A percentile compares a stretch with the other conserved stretches of the same genome.
These are phyloP conservation scores for Synaphobranchus kaupii DNA, from an alignment of 2,797 vertebrate species.

Conservation along the genomic window DNA sequence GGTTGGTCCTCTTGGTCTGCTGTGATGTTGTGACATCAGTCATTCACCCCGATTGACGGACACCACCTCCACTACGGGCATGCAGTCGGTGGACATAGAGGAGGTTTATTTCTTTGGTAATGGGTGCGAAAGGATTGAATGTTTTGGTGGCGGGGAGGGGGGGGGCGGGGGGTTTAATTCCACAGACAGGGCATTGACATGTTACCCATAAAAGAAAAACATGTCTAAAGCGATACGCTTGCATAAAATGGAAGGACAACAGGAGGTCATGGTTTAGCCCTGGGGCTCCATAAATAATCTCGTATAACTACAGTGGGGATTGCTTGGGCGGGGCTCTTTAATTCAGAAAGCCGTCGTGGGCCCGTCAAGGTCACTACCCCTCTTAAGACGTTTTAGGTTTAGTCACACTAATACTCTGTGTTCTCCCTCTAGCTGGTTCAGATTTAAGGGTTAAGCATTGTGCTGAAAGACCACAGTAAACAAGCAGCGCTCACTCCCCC, in stretches of 20 bases:
- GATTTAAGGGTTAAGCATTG: not conserved
- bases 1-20: not conserved
- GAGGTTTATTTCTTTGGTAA: too few relatives aligned
- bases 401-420: not conserved
- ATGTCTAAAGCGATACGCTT: not conserved
- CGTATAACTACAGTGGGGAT: not conserved
- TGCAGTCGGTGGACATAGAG: too few relatives aligned
- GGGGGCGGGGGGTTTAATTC: not conserved
- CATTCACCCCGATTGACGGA: too few relatives aligned
- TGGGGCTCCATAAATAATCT: not conserved
- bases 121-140: not conserved
- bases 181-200: not conserved
- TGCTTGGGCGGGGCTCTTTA: not conserved
- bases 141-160: not conserved
- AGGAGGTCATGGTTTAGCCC: not conserved
- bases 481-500: not conserved
- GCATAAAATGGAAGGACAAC: not conserved
- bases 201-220: not conserved
- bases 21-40: too few relatives aligned
- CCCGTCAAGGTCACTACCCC: not conserved
- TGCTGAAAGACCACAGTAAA: not conserved
- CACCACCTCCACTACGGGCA: too few relatives aligned
- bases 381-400: conserved; percentile 12
- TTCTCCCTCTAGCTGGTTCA: too few relatives aligned
- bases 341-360: not conserved